Conservation (phyloP, 2,888 invertebrate species). For the Drosophila recens region DNA sequence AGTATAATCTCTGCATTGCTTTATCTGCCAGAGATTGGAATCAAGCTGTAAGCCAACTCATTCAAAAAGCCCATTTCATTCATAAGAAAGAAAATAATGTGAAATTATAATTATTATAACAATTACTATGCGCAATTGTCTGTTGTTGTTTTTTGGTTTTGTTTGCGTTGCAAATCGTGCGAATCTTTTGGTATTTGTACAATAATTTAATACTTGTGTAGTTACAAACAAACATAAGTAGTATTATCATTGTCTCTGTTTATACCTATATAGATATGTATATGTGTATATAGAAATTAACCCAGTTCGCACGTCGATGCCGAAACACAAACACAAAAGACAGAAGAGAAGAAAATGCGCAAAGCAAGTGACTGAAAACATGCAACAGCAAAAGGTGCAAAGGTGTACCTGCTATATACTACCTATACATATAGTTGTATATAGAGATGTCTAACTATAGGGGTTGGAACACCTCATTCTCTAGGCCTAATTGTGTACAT, state of each 20-base stretch:
- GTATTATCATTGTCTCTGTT: slow-evolving; percentile 17
- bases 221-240: slow-evolving; percentile 44
- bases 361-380: slow-evolving; percentile 50
- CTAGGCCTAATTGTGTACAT: slow-evolving; percentile 40
- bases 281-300: slow-evolving; percentile 73
- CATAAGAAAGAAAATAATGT: slow-evolving; percentile 57
- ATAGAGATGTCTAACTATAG: slow-evolving; percentile 43
- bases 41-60: slow-evolving; percentile 22
- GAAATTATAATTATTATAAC: slow-evolving; percentile 53
- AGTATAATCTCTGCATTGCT: slow-evolving; percentile 12
- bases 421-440: neutral
- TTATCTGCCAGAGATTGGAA: slow-evolving; percentile 20
- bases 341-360: slow-evolving; percentile 38
- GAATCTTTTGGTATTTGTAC: slow-evolving; percentile 58
- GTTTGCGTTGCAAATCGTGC: slow-evolving; percentile 66
- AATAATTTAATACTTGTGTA: slow-evolving; percentile 61
- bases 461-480: slow-evolving; percentile 22
- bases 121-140: slow-evolving; percentile 20
- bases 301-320: slow-evolving; percentile 79
- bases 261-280: slow-evolving; percentile 11
- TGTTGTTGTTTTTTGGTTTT: slow-evolving; percentile 9
- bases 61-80: slow-evolving; percentile 41
- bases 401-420: slow-evolving; percentile 12
- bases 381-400: slow-evolving; percentile 50
- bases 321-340: slow-evolving; percentile 64